Evolutionary conservation across 2,797 vertebrate genomes (phyloP).

Genomic region (Microctenopoma stevenorrisi): DNA sequence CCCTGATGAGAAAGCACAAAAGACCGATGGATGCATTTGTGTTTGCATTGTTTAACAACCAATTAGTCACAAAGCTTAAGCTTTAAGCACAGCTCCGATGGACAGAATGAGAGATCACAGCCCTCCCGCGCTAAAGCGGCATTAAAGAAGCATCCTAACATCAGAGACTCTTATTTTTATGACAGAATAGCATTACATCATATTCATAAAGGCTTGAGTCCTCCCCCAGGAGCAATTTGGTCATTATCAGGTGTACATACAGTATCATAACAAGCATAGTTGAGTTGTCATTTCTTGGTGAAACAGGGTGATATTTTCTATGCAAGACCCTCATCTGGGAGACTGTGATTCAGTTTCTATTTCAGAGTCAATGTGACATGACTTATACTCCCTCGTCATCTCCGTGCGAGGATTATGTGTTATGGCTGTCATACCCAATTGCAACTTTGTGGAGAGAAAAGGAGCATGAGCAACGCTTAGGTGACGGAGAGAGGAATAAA

Average conservation of each 20-base stretch:
- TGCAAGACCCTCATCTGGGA: slow-evolving; percentile 32
- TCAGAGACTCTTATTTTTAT: slow-evolving; percentile 5
- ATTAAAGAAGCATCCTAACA: slow-evolving; percentile 22
- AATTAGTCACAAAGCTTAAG: slow-evolving; percentile 62
- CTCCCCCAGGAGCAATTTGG: not conserved
- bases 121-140: not conserved
- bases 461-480: slow-evolving; percentile 33
- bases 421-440: slow-evolving; percentile 61
- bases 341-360: slow-evolving; percentile 30
- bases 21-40: slow-evolving; percentile 48
- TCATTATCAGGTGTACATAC: not conserved
- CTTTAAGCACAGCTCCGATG: slow-evolving; percentile 46
- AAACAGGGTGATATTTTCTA: slow-evolving; percentile 14
- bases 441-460: slow-evolving; percentile 48
- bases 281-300: slow-evolving; percentile 15
- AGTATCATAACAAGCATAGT: not conserved
- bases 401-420: slow-evolving; percentile 34
- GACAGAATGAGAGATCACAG: slow-evolving; percentile 25
- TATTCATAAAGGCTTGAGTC: not conserved
- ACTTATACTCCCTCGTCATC: slow-evolving; percentile 49
- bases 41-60: slow-evolving; percentile 57
- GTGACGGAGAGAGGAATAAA: slow-evolving; percentile 41
- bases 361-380: slow-evolving; percentile 52
- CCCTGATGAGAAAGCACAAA: slow-evolving; percentile 54
- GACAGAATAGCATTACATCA: slow-evolving; percentile 6